phyloP scores from a whole-genome alignment of 2,888 invertebrate genomes.

The Clunio marinus region DNA sequence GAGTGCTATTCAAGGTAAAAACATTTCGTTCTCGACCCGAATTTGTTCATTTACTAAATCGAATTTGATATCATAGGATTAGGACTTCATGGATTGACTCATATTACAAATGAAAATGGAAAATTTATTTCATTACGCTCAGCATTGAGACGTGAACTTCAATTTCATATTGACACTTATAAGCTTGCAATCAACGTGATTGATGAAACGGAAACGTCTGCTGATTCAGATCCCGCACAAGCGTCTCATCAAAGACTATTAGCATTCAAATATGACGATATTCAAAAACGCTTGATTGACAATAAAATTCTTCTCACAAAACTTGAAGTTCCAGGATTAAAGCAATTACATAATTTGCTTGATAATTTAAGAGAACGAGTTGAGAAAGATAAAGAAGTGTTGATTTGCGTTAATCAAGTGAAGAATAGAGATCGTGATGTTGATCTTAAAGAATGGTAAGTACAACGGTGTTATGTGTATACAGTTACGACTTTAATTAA shows the following conservation, averaged over 20 bases:
- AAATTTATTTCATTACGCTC: conserved; percentile 73
- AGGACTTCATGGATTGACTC: conserved; percentile 77
- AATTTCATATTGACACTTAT: conserved; percentile 78
- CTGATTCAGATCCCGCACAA: conserved; percentile 70
- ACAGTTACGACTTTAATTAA: no score
- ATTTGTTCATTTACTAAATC: conserved; percentile 10
- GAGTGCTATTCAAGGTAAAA: conserved; percentile 73
- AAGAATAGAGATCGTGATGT: conserved; percentile 62
- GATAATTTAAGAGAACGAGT: conserved; percentile 71
- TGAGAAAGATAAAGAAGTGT: conserved; percentile 85
- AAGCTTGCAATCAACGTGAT: conserved; percentile 81
- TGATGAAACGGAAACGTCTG: conserved; percentile 63
- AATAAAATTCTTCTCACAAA: conserved; percentile 85
- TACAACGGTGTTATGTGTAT: neutral
- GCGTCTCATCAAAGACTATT: conserved; percentile 86
- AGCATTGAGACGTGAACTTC: conserved; percentile 78
- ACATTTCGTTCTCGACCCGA: neutral
- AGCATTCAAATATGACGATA: conserved; percentile 76
- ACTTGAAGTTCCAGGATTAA: conserved; percentile 73
- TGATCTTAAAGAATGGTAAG: conserved; percentile 59
- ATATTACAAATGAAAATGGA: conserved; percentile 57
- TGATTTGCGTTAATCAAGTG: conserved; percentile 67
- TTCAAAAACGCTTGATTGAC: conserved; percentile 84
- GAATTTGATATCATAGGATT: conserved; percentile 53
- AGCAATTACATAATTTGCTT: conserved; percentile 66